Evolutionary conservation across 2,797 vertebrate genomes (phyloP).

Genomic region (Platyrinchus mystaceus): DNA sequence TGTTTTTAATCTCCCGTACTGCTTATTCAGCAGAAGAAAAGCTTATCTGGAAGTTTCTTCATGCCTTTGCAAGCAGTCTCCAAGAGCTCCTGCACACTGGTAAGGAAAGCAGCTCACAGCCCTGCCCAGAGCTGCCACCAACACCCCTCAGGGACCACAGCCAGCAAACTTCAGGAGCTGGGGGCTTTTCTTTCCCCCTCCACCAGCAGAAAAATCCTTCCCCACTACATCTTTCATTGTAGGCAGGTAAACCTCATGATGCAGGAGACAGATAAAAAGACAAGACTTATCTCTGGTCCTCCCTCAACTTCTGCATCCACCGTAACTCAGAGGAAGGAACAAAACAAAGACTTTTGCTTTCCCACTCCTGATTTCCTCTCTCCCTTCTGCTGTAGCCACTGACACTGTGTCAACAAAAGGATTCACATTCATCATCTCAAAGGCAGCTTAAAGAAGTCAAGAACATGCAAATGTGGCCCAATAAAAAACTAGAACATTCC

Average conservation of each 20-base stretch:
- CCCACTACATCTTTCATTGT: background rate
- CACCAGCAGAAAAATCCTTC: background rate
- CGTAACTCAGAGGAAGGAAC: background rate
- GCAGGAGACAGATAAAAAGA: background rate
- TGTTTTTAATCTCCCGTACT: background rate
- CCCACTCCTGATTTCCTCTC: background rate
- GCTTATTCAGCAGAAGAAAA: background rate
- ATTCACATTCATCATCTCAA: conserved; percentile 6
- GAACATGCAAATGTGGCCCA: background rate
- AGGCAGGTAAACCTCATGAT: background rate
- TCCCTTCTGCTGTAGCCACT: background rate
- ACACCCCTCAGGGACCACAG: background rate
- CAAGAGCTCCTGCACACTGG: background rate
- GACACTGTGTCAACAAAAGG: background rate
- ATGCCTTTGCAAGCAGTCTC: background rate
- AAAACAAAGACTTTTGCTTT: background rate
- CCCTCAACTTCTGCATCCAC: background rate
- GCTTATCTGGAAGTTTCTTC: background rate
- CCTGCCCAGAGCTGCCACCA: background rate
- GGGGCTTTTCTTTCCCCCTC: background rate
- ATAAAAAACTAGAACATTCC: background rate
- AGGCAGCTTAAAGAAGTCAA: background rate
- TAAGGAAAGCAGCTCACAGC: background rate
- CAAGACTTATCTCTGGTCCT: background rate
- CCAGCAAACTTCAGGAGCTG: background rate